Percentiles rank a stretch among this genome's conserved stretches.
These are phyloP conservation scores for Neolamprologus sp. DNA, from an alignment of 2,113 vertebrate genomes.

Conservation along the genomic window DNA sequence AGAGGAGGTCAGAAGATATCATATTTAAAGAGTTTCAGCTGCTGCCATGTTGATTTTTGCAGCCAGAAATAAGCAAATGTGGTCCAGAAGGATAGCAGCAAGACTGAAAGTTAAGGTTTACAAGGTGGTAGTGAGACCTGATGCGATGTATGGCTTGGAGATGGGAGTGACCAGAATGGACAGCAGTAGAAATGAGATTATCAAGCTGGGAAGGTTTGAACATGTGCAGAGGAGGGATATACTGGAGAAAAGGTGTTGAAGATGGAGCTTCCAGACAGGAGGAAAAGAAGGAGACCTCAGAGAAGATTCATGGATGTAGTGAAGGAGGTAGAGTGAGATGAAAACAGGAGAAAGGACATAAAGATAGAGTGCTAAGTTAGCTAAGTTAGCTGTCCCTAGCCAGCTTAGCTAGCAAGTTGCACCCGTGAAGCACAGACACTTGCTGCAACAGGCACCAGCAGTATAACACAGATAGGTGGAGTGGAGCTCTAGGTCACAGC, in stretches of 20 bases:
- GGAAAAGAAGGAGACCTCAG: neutral
- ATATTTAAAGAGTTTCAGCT: neutral
- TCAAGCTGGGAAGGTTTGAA: neutral
- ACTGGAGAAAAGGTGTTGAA: neutral
- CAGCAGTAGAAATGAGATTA: neutral
- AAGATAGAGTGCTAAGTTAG: neutral
- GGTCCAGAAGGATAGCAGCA: neutral
- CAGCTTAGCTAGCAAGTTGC: neutral
- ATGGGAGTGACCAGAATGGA: neutral
- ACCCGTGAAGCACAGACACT: neutral
- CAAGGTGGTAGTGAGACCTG: neutral
- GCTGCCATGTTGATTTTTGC: neutral
- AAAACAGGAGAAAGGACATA: neutral
- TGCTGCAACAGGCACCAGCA: neutral
- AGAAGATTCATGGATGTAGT: neutral
- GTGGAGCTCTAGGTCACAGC: neutral
- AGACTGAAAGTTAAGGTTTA: neutral
- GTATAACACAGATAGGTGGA: neutral
- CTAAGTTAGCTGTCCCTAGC: neutral
- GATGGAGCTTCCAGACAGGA: neutral
- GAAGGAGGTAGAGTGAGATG: neutral
- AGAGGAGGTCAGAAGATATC: neutral
- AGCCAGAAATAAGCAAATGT: neutral
- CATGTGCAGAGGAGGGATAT: neutral
- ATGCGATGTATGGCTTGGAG: neutral